A percentile compares a stretch with the other conserved stretches of the same genome.
phyloP scores from a whole-genome alignment of 1,140 invertebrate species.

The Drosophila parabipectinata region DNA sequence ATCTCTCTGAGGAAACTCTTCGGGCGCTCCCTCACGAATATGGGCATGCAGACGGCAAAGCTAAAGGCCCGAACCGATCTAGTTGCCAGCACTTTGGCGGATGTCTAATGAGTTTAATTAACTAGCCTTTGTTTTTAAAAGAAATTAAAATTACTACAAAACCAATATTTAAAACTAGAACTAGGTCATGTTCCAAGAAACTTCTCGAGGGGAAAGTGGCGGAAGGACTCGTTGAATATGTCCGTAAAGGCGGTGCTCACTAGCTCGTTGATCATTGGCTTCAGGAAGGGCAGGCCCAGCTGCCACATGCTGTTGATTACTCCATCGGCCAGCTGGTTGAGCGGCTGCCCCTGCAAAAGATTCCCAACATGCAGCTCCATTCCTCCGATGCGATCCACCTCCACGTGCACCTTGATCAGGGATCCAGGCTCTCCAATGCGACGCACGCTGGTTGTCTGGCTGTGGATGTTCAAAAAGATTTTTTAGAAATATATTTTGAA shows the following conservation, averaged over 20 bases:
- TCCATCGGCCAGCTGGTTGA: constrained; percentile 86
- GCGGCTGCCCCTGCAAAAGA: constrained; percentile 86
- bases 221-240: constrained; percentile 90
- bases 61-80: constrained; percentile 36
- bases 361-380: constrained; percentile 91
- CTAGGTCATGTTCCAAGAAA: constrained; percentile 78
- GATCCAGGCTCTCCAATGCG: constrained; percentile 84
- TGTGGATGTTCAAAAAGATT: constrained; percentile 5
- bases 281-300: constrained; percentile 89
- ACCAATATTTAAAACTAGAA: constrained; percentile 39
- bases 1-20: constrained; percentile 71
- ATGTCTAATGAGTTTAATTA: constrained; percentile 52
- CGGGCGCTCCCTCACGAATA: constrained; percentile 45
- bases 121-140: constrained; percentile 22
- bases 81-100: constrained; percentile 59
- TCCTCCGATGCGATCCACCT: constrained; percentile 89
- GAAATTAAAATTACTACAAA: constrained; percentile 43
- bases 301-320: constrained; percentile 90
- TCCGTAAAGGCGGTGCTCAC: constrained; percentile 92
- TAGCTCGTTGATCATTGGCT: constrained; percentile 91
- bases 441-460: constrained; percentile 90
- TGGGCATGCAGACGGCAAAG: constrained; percentile 40
- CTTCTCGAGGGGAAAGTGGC: constrained; percentile 87
- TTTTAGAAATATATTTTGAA: too few species aligned
- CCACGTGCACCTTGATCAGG: constrained; percentile 87